These are phyloP conservation scores for Dendropsophus ebraccatus DNA, from an alignment of 2,113 vertebrate species.

Conservation along the genomic window DNA sequence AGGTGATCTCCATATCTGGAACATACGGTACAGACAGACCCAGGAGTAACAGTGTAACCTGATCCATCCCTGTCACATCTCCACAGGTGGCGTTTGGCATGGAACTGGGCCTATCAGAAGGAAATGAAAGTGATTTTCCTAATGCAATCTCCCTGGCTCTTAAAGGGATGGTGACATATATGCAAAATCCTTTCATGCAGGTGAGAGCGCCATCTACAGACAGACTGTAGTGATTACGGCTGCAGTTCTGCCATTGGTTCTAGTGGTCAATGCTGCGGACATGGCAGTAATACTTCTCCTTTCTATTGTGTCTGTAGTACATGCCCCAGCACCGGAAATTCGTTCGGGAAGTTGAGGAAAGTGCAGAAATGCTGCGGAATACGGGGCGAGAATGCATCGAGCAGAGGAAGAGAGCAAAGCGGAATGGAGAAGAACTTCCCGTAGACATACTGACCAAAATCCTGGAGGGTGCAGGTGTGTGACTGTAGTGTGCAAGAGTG, in stretches of 20 bases:
- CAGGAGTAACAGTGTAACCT: not conserved
- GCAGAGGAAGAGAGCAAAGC: slow-evolving; percentile 67
- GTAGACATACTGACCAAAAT: slow-evolving; percentile 78
- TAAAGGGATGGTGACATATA: slow-evolving; percentile 60
- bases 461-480: slow-evolving; percentile 66
- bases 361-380: slow-evolving; percentile 67
- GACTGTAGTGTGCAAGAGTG: too few relatives aligned
- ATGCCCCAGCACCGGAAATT: slow-evolving; percentile 68
- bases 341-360: slow-evolving; percentile 67
- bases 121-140: slow-evolving; percentile 61
- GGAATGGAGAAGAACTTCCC: slow-evolving; percentile 70
- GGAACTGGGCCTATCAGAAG: slow-evolving; percentile 66
- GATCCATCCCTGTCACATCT: not conserved
- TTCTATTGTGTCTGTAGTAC: slow-evolving; percentile 57
- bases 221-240: too few relatives aligned
- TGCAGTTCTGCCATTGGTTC: too few relatives aligned
- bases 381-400: slow-evolving; percentile 73
- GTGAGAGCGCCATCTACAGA: slow-evolving; percentile 50
- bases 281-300: too few relatives aligned
- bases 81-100: slow-evolving; percentile 70
- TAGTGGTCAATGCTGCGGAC: too few relatives aligned
- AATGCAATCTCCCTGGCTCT: slow-evolving; percentile 65
- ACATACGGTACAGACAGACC: not conserved
- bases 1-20: slow-evolving; percentile 14
- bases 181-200: slow-evolving; percentile 60